Percentiles rank a stretch among this genome's conserved stretches.
Evolutionary conservation across 2,113 vertebrate genomes (phyloP).

Genomic region (Electrona antarctica): DNA sequence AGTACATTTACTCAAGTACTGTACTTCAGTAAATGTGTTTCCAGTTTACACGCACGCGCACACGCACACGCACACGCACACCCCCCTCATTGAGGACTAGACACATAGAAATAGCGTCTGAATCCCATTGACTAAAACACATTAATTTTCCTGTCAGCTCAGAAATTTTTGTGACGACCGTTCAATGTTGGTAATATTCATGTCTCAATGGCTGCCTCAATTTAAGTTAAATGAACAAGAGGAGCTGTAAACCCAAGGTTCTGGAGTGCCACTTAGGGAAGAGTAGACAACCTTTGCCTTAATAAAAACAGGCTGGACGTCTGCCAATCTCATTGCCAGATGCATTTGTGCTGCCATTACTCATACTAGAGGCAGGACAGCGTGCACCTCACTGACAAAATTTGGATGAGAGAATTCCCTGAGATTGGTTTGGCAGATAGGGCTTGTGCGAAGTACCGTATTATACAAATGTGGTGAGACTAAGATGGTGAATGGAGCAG

Average conservation of each 20-base stretch:
- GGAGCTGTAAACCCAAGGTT: slow-evolving; percentile 50
- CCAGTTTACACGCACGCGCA: too few species aligned
- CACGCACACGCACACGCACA: too few species aligned
- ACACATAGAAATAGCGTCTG: neutral
- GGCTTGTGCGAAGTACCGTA: slow-evolving; percentile 27
- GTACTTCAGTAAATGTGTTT: too few species aligned
- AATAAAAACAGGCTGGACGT: slow-evolving; percentile 69
- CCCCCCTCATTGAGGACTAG: too few species aligned
- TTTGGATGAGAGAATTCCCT: slow-evolving; percentile 67
- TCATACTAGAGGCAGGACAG: slow-evolving; percentile 63
- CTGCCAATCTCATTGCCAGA: slow-evolving; percentile 75
- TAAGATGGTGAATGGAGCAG: slow-evolving; percentile 30
- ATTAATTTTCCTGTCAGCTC: slow-evolving; percentile 4
- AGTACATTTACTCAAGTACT: too few species aligned
- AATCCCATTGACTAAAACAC: slow-evolving; percentile 22
- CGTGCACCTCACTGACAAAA: slow-evolving; percentile 64
- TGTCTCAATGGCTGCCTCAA: slow-evolving; percentile 23
- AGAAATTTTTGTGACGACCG: slow-evolving; percentile 13
- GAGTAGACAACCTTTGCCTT: slow-evolving; percentile 67
- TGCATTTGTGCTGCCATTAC: slow-evolving; percentile 74
- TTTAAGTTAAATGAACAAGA: slow-evolving; percentile 41
- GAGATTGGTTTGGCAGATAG: slow-evolving; percentile 62
- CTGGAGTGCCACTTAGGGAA: slow-evolving; percentile 44
- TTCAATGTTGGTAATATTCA: slow-evolving; percentile 10
- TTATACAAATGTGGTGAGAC: neutral